Conservation (phyloP, 2,888 invertebrate genomes). For the Lissonota sp. region DNA sequence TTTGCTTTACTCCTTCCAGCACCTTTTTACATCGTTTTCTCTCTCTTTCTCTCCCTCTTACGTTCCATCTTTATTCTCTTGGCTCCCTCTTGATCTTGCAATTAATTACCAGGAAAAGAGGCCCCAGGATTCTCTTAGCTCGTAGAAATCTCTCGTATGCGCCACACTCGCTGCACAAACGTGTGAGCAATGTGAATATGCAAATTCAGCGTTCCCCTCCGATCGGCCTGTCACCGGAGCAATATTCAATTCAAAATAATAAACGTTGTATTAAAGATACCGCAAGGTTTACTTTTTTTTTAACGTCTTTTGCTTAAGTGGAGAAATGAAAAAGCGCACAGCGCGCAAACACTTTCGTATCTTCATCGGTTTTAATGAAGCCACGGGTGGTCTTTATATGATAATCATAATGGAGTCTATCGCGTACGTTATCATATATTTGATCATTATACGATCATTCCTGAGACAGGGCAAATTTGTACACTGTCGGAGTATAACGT, state of each 20-base stretch:
- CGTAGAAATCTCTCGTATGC: constrained; percentile 1
- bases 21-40: constrained; percentile 11
- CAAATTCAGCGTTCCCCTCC: constrained; percentile 3
- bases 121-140: constrained; percentile 5
- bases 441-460: no score
- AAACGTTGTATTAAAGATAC: not conserved
- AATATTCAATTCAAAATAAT: constrained; percentile 23
- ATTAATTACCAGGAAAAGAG: constrained; percentile 50
- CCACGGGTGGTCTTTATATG: not conserved
- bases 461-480: no score
- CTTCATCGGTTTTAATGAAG: not conserved
- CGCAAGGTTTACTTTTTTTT: not conserved
- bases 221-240: not conserved
- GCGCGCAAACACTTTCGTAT: not conserved
- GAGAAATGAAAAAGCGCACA: no score
- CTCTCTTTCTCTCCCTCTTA: constrained; percentile 29
- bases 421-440: no score
- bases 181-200: constrained; percentile 1
- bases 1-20: constrained; percentile 18
- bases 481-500: no score
- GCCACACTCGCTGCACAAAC: constrained; percentile 11
- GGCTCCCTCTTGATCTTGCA: constrained; percentile 39
- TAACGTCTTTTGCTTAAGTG: not conserved
- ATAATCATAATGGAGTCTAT: no score
- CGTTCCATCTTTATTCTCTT: constrained; percentile 39